A percentile compares a stretch with the other conserved stretches of the same genome.
These are phyloP conservation scores for Drosophila sordidapex DNA, from an alignment of 2,888 invertebrate genomes.

Conservation along the genomic window DNA sequence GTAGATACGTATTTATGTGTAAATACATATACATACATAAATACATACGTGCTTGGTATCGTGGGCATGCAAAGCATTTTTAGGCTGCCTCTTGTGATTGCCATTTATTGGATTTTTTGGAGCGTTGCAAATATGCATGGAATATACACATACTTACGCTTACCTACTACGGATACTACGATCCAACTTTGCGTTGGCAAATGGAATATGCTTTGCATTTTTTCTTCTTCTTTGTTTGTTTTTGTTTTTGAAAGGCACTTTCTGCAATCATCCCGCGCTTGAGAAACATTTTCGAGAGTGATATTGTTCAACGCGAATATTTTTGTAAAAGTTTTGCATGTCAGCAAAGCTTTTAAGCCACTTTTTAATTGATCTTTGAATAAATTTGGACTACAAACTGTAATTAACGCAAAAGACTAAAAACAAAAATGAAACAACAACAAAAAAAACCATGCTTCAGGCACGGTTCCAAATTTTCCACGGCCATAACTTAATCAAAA, in stretches of 20 bases:
- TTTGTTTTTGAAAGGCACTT: conserved; percentile 26
- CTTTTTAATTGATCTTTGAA: not conserved
- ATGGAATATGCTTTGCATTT: conserved; percentile 51
- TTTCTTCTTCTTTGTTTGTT: conserved; percentile 6
- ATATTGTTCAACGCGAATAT: conserved; percentile 32
- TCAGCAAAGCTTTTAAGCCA: not conserved
- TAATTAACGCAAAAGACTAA: not conserved
- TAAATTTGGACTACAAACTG: not conserved
- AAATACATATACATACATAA: conserved; percentile 2
- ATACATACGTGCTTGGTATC: conserved; percentile 5
- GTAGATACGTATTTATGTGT: not conserved
- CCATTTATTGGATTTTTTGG: conserved; percentile 76
- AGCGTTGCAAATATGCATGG: conserved; percentile 78
- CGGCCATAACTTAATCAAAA: not conserved
- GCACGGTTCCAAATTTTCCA: not conserved
- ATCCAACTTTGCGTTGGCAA: conserved; percentile 46
- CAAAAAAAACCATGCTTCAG: not conserved
- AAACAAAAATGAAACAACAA: not conserved
- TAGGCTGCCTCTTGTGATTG: conserved; percentile 68
- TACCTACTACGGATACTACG: conserved; percentile 28
- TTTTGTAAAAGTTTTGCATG: conserved; percentile 19
- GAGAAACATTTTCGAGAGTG: conserved; percentile 22
- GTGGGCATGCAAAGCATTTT: conserved; percentile 54
- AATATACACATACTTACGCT: conserved; percentile 48
- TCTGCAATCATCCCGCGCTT: conserved; percentile 38